phyloP scores from a whole-genome alignment of 2,797 vertebrate genomes.

The Hylomyscus alleni region DNA sequence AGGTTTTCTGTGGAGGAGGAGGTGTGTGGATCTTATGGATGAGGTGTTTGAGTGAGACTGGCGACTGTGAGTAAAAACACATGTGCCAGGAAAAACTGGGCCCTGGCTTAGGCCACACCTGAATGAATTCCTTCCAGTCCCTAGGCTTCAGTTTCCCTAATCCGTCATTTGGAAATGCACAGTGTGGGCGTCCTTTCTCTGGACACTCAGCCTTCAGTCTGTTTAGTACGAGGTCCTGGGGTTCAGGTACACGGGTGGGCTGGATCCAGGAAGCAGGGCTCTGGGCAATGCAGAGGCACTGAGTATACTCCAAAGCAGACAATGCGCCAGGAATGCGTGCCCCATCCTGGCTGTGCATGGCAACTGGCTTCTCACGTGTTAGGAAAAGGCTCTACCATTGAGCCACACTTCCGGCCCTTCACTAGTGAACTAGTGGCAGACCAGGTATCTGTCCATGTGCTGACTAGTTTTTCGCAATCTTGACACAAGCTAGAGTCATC shows the following conservation, averaged over 20 bases:
- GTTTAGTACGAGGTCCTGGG: neutral
- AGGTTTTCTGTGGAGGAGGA: neutral
- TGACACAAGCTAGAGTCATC: neutral
- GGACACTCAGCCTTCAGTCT: neutral
- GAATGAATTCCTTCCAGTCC: neutral
- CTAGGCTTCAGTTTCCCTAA: neutral
- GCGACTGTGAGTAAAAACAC: neutral
- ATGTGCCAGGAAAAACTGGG: neutral
- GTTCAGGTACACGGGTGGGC: neutral
- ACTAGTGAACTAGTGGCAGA: neutral
- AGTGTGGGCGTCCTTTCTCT: too few relatives aligned
- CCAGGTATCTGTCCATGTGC: neutral
- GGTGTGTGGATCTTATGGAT: neutral
- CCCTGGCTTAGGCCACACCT: neutral
- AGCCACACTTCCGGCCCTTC: neutral
- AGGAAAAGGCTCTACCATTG: neutral
- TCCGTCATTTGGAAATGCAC: fast-evolving
- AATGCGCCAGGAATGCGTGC: neutral
- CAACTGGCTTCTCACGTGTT: neutral
- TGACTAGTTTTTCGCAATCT: neutral
- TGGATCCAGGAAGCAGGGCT: neutral
- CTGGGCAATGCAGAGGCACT: neutral
- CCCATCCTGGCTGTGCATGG: neutral
- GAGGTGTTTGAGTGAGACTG: neutral
- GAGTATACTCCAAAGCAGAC: neutral